Base-by-base conservation (phyloP, 2,797 vertebrate species). In the Periparus ater region DNA sequence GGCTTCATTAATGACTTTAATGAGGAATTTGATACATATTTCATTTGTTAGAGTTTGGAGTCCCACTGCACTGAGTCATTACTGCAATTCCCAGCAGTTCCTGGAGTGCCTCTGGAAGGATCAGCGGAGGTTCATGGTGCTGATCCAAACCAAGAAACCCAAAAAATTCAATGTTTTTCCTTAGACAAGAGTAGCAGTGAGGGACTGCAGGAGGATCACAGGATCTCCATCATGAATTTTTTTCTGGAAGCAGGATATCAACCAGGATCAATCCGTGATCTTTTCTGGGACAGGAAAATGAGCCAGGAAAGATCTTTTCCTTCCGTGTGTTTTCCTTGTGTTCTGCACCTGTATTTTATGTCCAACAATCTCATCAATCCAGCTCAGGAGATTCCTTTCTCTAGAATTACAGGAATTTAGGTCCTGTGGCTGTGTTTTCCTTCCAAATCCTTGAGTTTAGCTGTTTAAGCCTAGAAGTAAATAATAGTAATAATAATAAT, bases 101-200 rank as follows among this genome's bases (percentile, higher is more conserved):
- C 54, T 66, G 58, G 26, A 57, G 58, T 0, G 0, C 30, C 22
- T 71, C 55, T 27, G n/a, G 61, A 9, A 4, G 3, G 34, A 85
- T 45, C 38, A 51, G 54, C 45, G 72, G 32, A 76, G 13, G 22
- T 73, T 57, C 38, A 1, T 2, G 15, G 25, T 55, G 44, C n/a
- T 8, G 18, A 50, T 50, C 19, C 34, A 16, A 83, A n/a, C 3
- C 13, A 10, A 70, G n/a, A 85, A 89, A 75, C 8, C 12, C 17
- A 2, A 12, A 75, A 83, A 61, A 13, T 16, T 11, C 0, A 3
- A 40, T 7, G 5, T 16, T 86, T 61, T 76, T 30, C 26, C 23
- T 76, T 14, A 17, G 32, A 15, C 4, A 45, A 0, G 2, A 53
- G 11, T 3, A 29, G 19, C 18, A 2, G 5, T 16, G 22, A 77